These are phyloP conservation scores for Troides aeacus DNA, from an alignment of 2,888 invertebrate species.

Conservation along the genomic window DNA sequence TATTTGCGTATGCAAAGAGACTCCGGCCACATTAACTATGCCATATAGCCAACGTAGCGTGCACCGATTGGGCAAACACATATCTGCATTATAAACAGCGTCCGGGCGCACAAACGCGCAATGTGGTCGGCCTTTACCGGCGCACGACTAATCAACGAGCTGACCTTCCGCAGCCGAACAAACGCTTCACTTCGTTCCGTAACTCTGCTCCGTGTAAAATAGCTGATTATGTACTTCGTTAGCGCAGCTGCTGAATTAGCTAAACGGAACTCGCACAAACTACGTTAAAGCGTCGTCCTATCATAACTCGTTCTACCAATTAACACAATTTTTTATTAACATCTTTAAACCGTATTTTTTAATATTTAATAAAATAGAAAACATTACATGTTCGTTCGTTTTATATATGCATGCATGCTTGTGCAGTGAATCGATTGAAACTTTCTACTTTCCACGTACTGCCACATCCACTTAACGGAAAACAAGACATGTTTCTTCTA, in stretches of 20 bases:
- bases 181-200: slow-evolving; percentile 56
- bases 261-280: neutral
- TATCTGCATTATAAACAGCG: slow-evolving; percentile 81
- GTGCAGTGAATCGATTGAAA: slow-evolving; percentile 75
- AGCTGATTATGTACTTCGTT: slow-evolving; percentile 33
- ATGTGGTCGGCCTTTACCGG: slow-evolving; percentile 78
- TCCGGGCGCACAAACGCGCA: slow-evolving; percentile 77
- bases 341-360: slow-evolving; percentile 1
- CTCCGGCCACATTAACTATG: slow-evolving; percentile 78
- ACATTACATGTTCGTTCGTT: slow-evolving; percentile 44
- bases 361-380: slow-evolving; percentile 53
- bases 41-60: slow-evolving; percentile 80
- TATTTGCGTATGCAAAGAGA: slow-evolving; percentile 81
- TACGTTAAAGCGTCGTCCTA: neutral
- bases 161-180: slow-evolving; percentile 75
- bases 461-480: slow-evolving; percentile 69
- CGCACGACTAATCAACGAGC: slow-evolving; percentile 77
- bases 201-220: slow-evolving; percentile 40
- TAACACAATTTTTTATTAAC: neutral
- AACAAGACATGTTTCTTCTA: slow-evolving; percentile 71
- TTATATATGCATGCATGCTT: slow-evolving; percentile 68
- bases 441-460: slow-evolving; percentile 77
- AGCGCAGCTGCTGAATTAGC: slow-evolving; percentile 22
- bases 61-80: slow-evolving; percentile 80
- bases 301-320: neutral